Evolutionary conservation across 2,113 vertebrate species (phyloP).

Genomic region (Pholis gunnellus): DNA sequence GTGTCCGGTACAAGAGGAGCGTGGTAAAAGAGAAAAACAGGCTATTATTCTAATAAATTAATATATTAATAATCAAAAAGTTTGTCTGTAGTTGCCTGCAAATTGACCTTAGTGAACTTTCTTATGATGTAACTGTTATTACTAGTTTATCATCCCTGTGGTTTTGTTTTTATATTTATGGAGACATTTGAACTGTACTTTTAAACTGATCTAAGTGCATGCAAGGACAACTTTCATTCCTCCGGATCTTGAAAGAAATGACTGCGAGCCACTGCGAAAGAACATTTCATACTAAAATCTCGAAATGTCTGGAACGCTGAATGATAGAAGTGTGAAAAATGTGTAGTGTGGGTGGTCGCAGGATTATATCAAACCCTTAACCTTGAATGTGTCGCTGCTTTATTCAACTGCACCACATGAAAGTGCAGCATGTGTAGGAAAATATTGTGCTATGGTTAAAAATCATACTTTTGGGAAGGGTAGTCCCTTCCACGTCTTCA

Average conservation of each 20-base stretch:
- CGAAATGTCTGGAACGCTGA: constrained; percentile 1
- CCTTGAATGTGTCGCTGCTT: neutral
- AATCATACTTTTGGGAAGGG: constrained; percentile 26
- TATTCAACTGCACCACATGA: constrained; percentile 37
- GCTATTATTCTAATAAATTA: constrained; percentile 19
- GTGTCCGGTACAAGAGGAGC: constrained; percentile 10
- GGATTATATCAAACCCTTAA: neutral
- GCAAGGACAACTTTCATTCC: neutral
- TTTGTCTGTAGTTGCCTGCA: neutral
- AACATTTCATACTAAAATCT: constrained; percentile 12
- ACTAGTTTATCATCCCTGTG: neutral
- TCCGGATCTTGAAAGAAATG: neutral
- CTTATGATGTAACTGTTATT: neutral
- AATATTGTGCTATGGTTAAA: constrained; percentile 39
- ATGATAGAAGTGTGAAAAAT: neutral
- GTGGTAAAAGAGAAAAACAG: neutral
- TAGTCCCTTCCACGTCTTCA: constrained; percentile 14
- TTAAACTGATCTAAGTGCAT: neutral
- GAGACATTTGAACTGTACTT: neutral
- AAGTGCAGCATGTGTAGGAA: constrained; percentile 36
- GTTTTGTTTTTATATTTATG: neutral
- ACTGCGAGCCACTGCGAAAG: constrained; percentile 5
- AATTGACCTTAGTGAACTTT: constrained; percentile 4
- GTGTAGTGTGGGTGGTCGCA: constrained; percentile 36
- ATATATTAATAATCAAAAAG: constrained; percentile 25